Evolutionary conservation across 92 coral and sea anemone species (phyloP), one percentile per base, ranked within the genome.

Genomic region (Paragorgia papillata): DNA sequence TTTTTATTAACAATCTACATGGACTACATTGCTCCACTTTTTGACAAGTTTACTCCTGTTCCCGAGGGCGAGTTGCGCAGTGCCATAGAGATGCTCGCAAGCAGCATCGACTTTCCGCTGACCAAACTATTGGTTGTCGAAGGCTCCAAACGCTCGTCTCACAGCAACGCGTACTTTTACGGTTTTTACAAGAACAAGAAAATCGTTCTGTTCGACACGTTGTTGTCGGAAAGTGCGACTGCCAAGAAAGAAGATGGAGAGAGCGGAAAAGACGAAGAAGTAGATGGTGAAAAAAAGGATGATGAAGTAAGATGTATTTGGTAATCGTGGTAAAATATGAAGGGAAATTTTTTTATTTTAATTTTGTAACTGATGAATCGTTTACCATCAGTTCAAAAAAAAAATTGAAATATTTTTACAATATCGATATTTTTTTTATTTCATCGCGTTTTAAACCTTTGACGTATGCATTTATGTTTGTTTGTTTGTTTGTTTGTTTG

Each of bases 151-250:
- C 68, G 97, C 53, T 92, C 97, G 0, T 90, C 96, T 1, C 97
- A 92, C 81, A 92, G 97, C 85, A 92, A 92, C 74, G 97, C 97
- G 2, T 92, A 92, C 68, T 92, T 92, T 51, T 92, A 92, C 76
- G 97, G 96, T 8, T 92, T 92, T 80, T 92, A 90, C 79, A 92
- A 92, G 66, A 92, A 91, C 91, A 92, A 92, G 89, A 92, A 91
- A 69, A 92, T 92, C 2, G 97, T 92, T 22, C 57, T 90, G 53
- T 92, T 92, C 88, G 97, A 92, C 62, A 92, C 97, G 7, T 73
- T 92, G 61, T 80, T 92, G 82, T 89, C 96, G 27, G 97, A 92
- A 14, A 86, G 79, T 75, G 96, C 92, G 13, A 76, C 80, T 33
- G 66, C 85, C 50, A 86, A 88, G 75, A 87, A 86, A 5, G 88